These are phyloP conservation scores for Plemyria rubiginata DNA, from an alignment of 2,888 invertebrate genomes.

Conservation along the genomic window DNA sequence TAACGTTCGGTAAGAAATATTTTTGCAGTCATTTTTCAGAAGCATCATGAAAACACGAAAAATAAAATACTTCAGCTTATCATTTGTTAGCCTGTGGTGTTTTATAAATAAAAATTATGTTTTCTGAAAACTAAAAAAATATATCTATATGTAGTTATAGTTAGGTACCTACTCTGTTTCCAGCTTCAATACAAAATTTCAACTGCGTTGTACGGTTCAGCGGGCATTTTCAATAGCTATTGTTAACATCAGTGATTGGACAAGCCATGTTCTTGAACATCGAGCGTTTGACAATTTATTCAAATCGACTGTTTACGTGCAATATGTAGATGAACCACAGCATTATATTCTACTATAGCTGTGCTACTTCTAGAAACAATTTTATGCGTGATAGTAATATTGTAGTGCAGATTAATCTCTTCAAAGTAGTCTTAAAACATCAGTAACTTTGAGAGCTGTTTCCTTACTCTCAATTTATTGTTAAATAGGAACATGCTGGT, in stretches of 20 bases:
- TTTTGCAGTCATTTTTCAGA: background rate
- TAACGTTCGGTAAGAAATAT: background rate
- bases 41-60: background rate
- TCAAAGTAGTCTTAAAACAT: background rate
- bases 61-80: no score
- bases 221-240: constrained; percentile 57
- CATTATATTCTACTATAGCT: background rate
- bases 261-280: constrained; percentile 51
- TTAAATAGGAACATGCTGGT: constrained; percentile 11
- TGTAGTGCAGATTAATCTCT: background rate
- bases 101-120: no score
- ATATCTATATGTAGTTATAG: no score
- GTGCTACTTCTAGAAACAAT: background rate
- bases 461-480: background rate
- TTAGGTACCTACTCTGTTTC: constrained; percentile 18
- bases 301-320: constrained; percentile 19
- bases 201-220: constrained; percentile 36
- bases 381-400: background rate
- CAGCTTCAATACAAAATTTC: constrained; percentile 34
- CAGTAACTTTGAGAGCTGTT: no score
- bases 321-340: background rate
- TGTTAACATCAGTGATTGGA: constrained; percentile 59
- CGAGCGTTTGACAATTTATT: constrained; percentile 42
- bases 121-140: no score
- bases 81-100: no score